Evolutionary conservation across 1,140 invertebrate genomes (phyloP).

Genomic region (Papilio dardanus): DNA sequence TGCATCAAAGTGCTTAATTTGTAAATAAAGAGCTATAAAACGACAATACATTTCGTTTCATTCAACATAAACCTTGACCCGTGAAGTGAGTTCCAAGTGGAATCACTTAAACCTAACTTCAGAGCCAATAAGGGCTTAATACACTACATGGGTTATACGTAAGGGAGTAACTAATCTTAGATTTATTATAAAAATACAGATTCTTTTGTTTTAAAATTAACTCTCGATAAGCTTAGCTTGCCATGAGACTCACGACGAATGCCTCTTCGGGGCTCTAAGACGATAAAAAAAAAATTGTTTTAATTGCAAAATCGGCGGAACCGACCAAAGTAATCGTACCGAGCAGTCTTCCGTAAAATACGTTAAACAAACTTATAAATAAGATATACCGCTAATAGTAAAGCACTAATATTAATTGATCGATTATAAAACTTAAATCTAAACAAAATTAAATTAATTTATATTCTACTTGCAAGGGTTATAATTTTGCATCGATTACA

Average conservation of each 20-base stretch:
- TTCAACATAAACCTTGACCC: slow-evolving; percentile 46
- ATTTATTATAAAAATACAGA: slow-evolving; percentile 80
- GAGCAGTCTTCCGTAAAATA: slow-evolving; percentile 79
- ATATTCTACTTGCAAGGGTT: slow-evolving; percentile 69
- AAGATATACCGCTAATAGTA: slow-evolving; percentile 67
- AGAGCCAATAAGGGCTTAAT: slow-evolving; percentile 66
- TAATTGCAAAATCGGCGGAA: slow-evolving; percentile 44
- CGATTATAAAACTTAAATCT: slow-evolving; percentile 66
- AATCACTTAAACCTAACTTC: slow-evolving; percentile 64
- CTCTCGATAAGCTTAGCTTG: slow-evolving; percentile 76
- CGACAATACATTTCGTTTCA: no score
- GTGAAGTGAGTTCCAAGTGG: slow-evolving; percentile 38
- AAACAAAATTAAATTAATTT: slow-evolving; percentile 65
- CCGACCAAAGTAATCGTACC: slow-evolving; percentile 57
- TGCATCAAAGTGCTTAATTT: neutral
- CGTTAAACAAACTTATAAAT: slow-evolving; percentile 55
- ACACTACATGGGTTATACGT: slow-evolving; percentile 61
- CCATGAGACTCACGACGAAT: slow-evolving; percentile 72
- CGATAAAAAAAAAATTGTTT: slow-evolving; percentile 41
- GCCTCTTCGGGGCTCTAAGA: slow-evolving; percentile 69
- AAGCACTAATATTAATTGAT: slow-evolving; percentile 72
- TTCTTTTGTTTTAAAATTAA: slow-evolving; percentile 77
- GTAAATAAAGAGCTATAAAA: no score
- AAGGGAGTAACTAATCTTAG: slow-evolving; percentile 67
- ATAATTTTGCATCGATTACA: slow-evolving; percentile 80